Conservation (phyloP, 2,888 invertebrate genomes). For the Hyles lineata region DNA sequence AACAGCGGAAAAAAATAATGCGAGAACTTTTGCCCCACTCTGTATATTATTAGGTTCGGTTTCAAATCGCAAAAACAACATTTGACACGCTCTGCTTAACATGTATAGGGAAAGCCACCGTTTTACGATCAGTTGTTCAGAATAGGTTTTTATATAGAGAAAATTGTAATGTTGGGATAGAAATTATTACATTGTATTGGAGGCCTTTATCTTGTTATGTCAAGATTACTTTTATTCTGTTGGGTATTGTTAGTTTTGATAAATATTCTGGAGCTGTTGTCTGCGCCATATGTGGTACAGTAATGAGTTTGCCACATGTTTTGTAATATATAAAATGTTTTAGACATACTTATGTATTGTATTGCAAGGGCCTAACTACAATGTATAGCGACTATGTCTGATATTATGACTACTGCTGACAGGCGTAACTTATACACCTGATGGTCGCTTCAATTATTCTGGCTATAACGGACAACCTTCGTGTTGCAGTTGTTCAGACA, state of each 20-base stretch:
- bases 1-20: too few relatives aligned
- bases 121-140: slow-evolving; percentile 48
- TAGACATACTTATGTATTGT: background rate
- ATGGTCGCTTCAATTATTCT: too few relatives aligned
- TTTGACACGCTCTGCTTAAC: slow-evolving; percentile 60
- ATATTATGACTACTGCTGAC: too few relatives aligned
- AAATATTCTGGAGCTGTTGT: background rate
- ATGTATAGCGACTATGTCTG: too few relatives aligned
- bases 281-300: too few relatives aligned
- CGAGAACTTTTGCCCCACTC: too few relatives aligned
- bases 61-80: slow-evolving; percentile 54
- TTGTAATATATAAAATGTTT: background rate
- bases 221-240: background rate
- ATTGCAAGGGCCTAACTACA: background rate
- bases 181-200: slow-evolving; percentile 42
- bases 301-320: background rate
- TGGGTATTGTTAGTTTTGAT: slow-evolving; percentile 10
- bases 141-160: slow-evolving; percentile 45
- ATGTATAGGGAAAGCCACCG: slow-evolving; percentile 43
- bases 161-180: slow-evolving; percentile 40
- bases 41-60: slow-evolving; percentile 41
- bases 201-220: slow-evolving; percentile 19
- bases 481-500: too few relatives aligned
- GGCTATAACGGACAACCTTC: too few relatives aligned
- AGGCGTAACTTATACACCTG: too few relatives aligned